phyloP scores from a whole-genome alignment of 2,113 vertebrate species.

The Saccopteryx bilineata region DNA sequence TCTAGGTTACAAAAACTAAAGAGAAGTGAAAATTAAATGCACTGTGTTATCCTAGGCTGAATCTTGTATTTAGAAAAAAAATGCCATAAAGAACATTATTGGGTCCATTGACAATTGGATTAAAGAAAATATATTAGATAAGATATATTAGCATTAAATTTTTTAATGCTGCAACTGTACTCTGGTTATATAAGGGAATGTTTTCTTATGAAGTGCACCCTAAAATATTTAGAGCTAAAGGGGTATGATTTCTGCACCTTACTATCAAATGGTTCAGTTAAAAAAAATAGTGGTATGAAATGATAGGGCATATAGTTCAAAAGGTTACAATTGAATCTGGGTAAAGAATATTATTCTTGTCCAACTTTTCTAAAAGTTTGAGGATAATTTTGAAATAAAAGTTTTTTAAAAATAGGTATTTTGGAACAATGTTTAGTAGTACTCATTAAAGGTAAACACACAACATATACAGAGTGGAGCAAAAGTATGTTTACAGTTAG shows the following conservation, averaged over 20 bases:
- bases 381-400: constrained; percentile 2
- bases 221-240: constrained; percentile 20
- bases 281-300: not conserved
- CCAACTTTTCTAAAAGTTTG: constrained; percentile 4
- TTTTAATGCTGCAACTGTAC: not conserved
- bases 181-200: not conserved
- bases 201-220: constrained; percentile 4
- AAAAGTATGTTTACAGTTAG: not conserved
- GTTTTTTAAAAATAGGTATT: not conserved
- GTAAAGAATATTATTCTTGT: constrained; percentile 19
- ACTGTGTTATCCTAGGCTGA: not conserved
- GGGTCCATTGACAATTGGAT: not conserved
- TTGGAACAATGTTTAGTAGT: not conserved
- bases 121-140: not conserved
- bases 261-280: not conserved
- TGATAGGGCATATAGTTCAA: not conserved
- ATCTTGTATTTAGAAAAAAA: not conserved
- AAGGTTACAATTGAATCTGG: constrained; percentile 26
- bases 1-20: not conserved
- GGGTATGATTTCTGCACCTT: not conserved
- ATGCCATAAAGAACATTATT: not conserved
- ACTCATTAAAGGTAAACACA: not conserved
- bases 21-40: not conserved
- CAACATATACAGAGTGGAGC: not conserved
- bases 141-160: constrained; percentile 26